Evolutionary conservation across 2,888 invertebrate genomes (phyloP).

Genomic region (Panopea generosa): DNA sequence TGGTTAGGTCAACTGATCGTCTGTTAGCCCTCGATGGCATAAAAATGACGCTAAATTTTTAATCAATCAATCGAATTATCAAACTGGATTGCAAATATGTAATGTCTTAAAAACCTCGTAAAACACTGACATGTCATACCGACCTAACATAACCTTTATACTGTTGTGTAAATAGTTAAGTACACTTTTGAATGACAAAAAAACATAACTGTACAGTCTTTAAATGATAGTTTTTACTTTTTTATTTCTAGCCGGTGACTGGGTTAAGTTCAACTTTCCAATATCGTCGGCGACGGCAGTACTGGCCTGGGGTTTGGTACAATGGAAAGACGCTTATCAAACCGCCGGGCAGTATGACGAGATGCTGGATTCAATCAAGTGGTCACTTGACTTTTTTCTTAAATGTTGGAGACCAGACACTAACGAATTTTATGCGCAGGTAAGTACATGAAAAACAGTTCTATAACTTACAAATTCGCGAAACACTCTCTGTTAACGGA

Average conservation of each 20-base stretch:
- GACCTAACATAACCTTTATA: too few species aligned
- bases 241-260: slow-evolving; percentile 53
- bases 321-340: slow-evolving; percentile 63
- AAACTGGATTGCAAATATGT: too few species aligned
- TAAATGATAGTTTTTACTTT: too few species aligned
- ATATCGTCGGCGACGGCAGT: slow-evolving; percentile 64
- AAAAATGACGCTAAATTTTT: too few species aligned
- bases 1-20: too few species aligned
- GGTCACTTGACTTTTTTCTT: slow-evolving; percentile 88
- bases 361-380: slow-evolving; percentile 84
- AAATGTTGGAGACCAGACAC: slow-evolving; percentile 75
- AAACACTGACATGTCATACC: too few species aligned
- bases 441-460: slow-evolving; percentile 11
- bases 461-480: neutral
- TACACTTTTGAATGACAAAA: too few species aligned
- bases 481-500: neutral
- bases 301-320: slow-evolving; percentile 60
- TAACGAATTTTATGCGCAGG: slow-evolving; percentile 61
- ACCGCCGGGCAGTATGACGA: slow-evolving; percentile 62
- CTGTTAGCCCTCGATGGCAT: too few species aligned
- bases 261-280: slow-evolving; percentile 69
- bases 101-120: too few species aligned
- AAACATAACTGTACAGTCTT: too few species aligned
- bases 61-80: too few species aligned
- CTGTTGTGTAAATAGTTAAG: too few species aligned